Evolutionary conservation across 2,113 vertebrate species (phyloP).

Genomic region (Myotis lucifugus): DNA sequence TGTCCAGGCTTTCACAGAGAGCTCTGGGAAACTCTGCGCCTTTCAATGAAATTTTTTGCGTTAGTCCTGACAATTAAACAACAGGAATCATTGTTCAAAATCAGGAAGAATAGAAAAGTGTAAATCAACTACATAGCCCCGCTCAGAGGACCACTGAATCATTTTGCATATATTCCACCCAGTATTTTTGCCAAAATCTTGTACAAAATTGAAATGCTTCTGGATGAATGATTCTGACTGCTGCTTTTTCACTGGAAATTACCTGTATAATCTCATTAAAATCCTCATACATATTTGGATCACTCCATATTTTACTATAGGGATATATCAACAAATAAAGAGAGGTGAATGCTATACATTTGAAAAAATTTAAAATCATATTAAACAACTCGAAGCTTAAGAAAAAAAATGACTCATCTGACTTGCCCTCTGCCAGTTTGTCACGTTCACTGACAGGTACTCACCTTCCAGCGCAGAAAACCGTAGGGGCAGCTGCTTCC

Average conservation of each 20-base stretch:
- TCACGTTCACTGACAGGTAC: not conserved
- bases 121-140: not conserved
- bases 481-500: no score
- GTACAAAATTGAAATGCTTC: not conserved
- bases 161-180: not conserved
- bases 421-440: not conserved
- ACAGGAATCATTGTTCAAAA: not conserved
- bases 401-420: not conserved
- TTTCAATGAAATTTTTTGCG: not conserved
- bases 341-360: not conserved
- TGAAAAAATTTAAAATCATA: not conserved
- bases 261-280: not conserved
- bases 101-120: not conserved
- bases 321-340: not conserved
- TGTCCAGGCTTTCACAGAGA: not conserved
- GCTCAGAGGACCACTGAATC: not conserved
- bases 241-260: not conserved
- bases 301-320: not conserved
- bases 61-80: not conserved
- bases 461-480: not conserved
- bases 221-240: not conserved
- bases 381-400: not conserved
- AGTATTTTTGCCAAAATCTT: not conserved
- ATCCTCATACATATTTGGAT: not conserved
- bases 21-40: not conserved